These are phyloP conservation scores for Apantesis nais DNA, from an alignment of 2,888 invertebrate species.

Conservation along the genomic window DNA sequence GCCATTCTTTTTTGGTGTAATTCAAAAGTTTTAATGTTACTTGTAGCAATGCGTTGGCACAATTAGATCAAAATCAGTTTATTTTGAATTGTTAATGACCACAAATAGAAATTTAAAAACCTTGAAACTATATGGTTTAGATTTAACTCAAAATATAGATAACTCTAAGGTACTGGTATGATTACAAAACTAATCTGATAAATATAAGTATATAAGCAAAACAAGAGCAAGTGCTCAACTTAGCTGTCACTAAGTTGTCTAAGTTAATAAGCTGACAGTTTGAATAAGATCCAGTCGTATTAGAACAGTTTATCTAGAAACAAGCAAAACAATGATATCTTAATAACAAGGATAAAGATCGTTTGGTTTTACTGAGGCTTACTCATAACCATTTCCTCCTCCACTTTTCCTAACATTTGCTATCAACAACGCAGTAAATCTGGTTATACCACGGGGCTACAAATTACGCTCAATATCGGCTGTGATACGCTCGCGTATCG, in stretches of 20 bases:
- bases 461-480: conserved; percentile 78
- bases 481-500: conserved; percentile 66
- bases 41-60: no score
- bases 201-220: neutral
- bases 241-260: neutral
- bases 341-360: neutral
- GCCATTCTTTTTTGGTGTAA: neutral
- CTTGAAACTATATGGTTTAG: no score
- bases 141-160: no score
- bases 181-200: neutral
- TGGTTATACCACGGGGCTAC: conserved; percentile 69
- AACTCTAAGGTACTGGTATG: no score
- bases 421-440: conserved; percentile 65
- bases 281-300: neutral
- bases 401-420: conserved; percentile 55
- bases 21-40: neutral
- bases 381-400: conserved; percentile 34
- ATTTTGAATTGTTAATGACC: neutral
- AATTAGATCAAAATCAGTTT: no score
- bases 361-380: neutral
- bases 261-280: no score
- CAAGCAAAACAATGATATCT: neutral
- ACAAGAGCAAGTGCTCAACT: neutral
- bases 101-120: neutral
- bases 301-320: no score